Conservation (phyloP, 2,888 invertebrate genomes). For the Gastracanthus pulcherrimus region DNA sequence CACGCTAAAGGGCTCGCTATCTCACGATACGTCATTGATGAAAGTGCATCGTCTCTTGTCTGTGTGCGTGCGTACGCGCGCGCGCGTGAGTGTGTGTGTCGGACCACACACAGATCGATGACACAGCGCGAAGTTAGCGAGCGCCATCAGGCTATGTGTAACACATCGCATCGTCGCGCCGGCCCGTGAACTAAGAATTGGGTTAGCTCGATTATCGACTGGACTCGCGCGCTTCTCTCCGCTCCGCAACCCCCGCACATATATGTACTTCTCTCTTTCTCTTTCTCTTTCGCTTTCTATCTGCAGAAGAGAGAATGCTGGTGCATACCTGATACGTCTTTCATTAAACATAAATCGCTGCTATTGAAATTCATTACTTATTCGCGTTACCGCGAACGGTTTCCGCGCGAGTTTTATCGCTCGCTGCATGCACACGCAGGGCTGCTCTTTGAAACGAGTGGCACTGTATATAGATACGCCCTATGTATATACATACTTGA, state of each 20-base stretch:
- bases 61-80: background rate
- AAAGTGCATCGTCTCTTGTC: slow-evolving; percentile 30
- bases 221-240: background rate
- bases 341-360: slow-evolving; percentile 48
- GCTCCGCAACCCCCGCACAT: background rate
- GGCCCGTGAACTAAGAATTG: slow-evolving; percentile 47
- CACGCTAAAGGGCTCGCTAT: slow-evolving; percentile 27
- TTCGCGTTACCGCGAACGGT: slow-evolving; percentile 37
- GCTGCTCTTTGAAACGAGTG: background rate
- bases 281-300: background rate
- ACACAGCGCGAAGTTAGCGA: slow-evolving; percentile 21
- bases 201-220: slow-evolving; percentile 53
- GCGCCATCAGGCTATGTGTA: slow-evolving; percentile 35
- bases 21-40: slow-evolving; percentile 18
- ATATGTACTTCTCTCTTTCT: too few relatives aligned
- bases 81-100: background rate
- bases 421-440: background rate
- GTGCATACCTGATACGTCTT: slow-evolving; percentile 30
- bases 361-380: slow-evolving; percentile 44
- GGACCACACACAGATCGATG: slow-evolving; percentile 23
- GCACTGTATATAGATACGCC: background rate
- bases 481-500: background rate
- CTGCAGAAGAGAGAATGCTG: background rate
- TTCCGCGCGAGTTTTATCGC: slow-evolving; percentile 32
- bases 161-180: slow-evolving; percentile 27